A percentile compares a stretch with the other conserved stretches of the same genome.
phyloP scores from a whole-genome alignment of 2,888 invertebrate genomes.

The Mantis religiosa region DNA sequence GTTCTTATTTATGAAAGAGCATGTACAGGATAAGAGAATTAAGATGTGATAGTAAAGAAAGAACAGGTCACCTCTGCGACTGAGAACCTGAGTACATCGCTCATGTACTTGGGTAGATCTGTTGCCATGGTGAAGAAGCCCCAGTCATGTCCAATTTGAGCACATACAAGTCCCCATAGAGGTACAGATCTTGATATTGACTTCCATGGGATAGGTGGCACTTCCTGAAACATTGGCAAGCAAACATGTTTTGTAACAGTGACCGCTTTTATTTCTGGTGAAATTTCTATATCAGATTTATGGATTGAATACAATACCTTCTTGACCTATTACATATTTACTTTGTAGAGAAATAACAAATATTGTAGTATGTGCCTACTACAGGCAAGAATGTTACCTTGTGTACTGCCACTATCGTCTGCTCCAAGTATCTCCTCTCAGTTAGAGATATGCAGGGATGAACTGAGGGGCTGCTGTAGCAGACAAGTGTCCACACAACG shows the following conservation, averaged over 20 bases:
- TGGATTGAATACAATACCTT: too few species aligned
- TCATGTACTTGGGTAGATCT: constrained; percentile 67
- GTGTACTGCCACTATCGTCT: constrained; percentile 53
- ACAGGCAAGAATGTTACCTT: too few species aligned
- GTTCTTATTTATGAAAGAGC: too few species aligned
- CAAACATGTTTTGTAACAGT: too few species aligned
- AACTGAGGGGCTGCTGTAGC: constrained; percentile 62
- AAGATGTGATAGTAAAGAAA: too few species aligned
- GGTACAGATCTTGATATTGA: constrained; percentile 55
- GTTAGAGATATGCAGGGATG: constrained; percentile 71
- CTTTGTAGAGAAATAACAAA: too few species aligned
- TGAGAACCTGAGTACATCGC: constrained; percentile 61
- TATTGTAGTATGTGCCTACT: too few species aligned
- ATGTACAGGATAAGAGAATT: too few species aligned
- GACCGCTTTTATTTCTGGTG: too few species aligned
- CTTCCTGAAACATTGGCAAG: constrained; percentile 45
- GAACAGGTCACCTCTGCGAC: constrained; percentile 33
- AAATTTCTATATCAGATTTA: too few species aligned
- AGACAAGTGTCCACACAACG: constrained; percentile 58
- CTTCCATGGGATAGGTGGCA: constrained; percentile 67
- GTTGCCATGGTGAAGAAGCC: constrained; percentile 68
- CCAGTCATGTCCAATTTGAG: constrained; percentile 64
- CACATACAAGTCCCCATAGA: constrained; percentile 39
- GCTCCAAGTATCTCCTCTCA: constrained; percentile 63
- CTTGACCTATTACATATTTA: too few species aligned